phyloP scores from a whole-genome alignment of 2,797 vertebrate species.

The Spatula versicolor region DNA sequence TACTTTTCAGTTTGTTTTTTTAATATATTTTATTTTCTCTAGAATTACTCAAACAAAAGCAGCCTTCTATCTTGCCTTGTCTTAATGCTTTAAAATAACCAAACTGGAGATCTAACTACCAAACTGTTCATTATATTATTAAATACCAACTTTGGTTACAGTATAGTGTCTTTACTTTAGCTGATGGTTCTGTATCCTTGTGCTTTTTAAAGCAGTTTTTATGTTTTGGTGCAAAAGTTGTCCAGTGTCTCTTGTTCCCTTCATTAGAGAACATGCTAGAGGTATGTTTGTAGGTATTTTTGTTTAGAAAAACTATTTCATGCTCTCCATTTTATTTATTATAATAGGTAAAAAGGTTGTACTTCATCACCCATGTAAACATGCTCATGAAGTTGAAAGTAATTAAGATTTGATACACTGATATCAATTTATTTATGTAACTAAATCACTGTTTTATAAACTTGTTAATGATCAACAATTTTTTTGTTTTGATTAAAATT shows the following conservation, averaged over 20 bases:
- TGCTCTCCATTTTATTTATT: constrained; percentile 97
- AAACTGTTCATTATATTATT: constrained; percentile 95
- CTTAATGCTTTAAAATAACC: constrained; percentile 99
- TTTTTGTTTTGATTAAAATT: constrained; percentile 98
- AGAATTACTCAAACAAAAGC: constrained; percentile 90
- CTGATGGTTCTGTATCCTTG: constrained; percentile 94
- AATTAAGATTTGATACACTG: constrained; percentile 99
- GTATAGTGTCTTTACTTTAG: constrained; percentile 96
- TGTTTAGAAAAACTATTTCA: constrained; percentile 89
- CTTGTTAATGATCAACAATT: constrained; percentile 98
- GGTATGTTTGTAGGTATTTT: constrained; percentile 94
- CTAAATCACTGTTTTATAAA: constrained; percentile 99
- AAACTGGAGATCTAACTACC: constrained; percentile 96
- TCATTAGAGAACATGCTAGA: constrained; percentile 89
- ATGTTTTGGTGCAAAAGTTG: constrained; percentile 93
- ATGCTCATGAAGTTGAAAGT: constrained; percentile 97
- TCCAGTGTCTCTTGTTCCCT: constrained; percentile 92
- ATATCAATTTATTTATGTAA: constrained; percentile 99
- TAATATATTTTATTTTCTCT: constrained; percentile 86
- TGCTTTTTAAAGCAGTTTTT: constrained; percentile 93
- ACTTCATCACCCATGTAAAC: constrained; percentile 93
- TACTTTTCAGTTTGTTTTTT: constrained; percentile 77
- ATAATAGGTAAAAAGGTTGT: constrained; percentile 94
- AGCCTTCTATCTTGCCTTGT: constrained; percentile 99
- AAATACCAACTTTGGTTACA: constrained; percentile 93